These are phyloP conservation scores for Protophormia terraenovae DNA, from an alignment of 2,888 invertebrate genomes.

Conservation along the genomic window DNA sequence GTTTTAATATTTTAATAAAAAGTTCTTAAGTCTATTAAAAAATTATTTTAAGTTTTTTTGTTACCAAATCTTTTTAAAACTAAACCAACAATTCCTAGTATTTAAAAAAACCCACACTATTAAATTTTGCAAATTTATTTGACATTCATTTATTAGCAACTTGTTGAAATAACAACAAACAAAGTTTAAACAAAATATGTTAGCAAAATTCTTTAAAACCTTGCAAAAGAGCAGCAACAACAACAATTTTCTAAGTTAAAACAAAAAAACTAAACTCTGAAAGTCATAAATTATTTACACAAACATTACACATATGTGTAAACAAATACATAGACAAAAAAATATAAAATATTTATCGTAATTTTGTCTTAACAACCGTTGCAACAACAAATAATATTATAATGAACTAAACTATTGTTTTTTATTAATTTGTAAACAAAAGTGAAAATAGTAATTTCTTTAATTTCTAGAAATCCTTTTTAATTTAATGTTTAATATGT, in stretches of 20 bases:
- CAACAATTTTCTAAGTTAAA: conserved; percentile 60
- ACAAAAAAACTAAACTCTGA: conserved; percentile 32
- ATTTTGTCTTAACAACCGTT: conserved; percentile 51
- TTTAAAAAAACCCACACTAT: background rate
- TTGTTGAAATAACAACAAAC: conserved; percentile 61
- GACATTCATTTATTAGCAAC: conserved; percentile 62
- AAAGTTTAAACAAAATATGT: conserved; percentile 40
- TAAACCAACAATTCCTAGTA: background rate
- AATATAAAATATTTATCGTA: conserved; percentile 22
- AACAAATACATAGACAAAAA: background rate
- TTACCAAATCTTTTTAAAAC: background rate
- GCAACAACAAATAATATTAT: conserved; percentile 51
- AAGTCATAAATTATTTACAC: conserved; percentile 63
- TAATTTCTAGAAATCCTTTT: conserved; percentile 5
- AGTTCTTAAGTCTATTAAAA: too few relatives aligned
- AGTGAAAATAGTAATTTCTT: conserved; percentile 18
- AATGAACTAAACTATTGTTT: background rate
- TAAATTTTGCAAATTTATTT: background rate
- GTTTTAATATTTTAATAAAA: too few relatives aligned
- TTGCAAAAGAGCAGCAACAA: conserved; percentile 61
- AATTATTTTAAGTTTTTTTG: too few relatives aligned
- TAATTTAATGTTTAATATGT: too few relatives aligned
- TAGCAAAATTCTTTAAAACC: conserved; percentile 60
- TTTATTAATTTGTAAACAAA: conserved; percentile 27
- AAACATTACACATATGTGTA: background rate